Conservation (phyloP, 2,797 vertebrate species). For the Novumbra hubbsi region DNA sequence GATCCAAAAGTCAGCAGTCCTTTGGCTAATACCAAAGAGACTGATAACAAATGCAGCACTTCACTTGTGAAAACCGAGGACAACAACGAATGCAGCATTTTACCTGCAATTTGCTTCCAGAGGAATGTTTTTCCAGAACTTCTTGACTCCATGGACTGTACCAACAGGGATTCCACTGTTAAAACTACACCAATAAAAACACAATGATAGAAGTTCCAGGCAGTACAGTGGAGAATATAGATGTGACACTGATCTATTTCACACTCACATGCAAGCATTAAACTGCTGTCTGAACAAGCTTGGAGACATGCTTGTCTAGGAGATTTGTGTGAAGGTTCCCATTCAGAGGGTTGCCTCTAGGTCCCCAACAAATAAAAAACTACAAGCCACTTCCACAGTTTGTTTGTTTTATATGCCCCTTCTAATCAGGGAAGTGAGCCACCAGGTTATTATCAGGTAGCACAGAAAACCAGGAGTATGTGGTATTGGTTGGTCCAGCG, state of each 20-base stretch:
- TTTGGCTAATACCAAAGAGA: slow-evolving; percentile 19
- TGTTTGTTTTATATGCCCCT: background rate
- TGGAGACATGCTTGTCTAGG: too few relatives aligned
- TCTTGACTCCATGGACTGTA: slow-evolving; percentile 13
- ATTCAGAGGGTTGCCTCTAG: background rate
- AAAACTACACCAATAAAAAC: slow-evolving; percentile 39
- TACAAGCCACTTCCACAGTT: background rate
- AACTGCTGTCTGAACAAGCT: slow-evolving; percentile 10
- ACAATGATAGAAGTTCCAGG: slow-evolving; percentile 33
- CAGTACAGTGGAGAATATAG: slow-evolving; percentile 21
- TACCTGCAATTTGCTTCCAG: slow-evolving; percentile 14
- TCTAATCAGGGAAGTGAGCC: background rate
- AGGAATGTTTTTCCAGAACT: background rate
- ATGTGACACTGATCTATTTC: slow-evolving; percentile 39
- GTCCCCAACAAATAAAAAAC: background rate
- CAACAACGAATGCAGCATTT: slow-evolving; percentile 8
- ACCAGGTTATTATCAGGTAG: too few relatives aligned
- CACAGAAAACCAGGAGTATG: too few relatives aligned
- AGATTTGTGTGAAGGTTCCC: too few relatives aligned
- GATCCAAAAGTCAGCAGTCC: slow-evolving; percentile 11
- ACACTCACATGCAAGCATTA: slow-evolving; percentile 27
- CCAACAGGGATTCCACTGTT: slow-evolving; percentile 26
- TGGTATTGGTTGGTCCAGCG: too few relatives aligned
- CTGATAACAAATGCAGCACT: too few relatives aligned
- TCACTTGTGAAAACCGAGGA: slow-evolving; percentile 10